Evolutionary conservation across 2,113 vertebrate genomes (phyloP).

Genomic region (Hemiscyllium ocellatum): DNA sequence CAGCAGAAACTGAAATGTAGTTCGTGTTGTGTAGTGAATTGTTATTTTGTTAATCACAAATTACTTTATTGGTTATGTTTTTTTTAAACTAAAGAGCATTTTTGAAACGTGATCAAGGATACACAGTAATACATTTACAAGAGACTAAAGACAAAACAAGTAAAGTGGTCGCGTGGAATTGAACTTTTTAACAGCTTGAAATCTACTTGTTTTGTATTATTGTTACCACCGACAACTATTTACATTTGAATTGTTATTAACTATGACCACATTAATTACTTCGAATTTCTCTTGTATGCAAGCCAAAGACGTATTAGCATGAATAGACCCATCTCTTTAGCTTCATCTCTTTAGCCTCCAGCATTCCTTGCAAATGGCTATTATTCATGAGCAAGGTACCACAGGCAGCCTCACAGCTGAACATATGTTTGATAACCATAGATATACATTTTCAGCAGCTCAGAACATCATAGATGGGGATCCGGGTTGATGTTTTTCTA

Average conservation of each 20-base stretch:
- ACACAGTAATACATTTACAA: not conserved
- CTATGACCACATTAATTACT: not conserved
- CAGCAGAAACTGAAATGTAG: not conserved
- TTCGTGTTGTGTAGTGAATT: not conserved
- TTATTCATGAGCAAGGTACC: not conserved
- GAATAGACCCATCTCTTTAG: not conserved
- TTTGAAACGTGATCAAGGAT: not conserved
- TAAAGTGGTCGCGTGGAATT: not conserved
- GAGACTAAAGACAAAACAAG: not conserved
- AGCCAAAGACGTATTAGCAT: not conserved
- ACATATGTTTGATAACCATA: not conserved
- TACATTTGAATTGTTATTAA: not conserved
- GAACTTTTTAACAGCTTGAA: not conserved
- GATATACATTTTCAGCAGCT: not conserved
- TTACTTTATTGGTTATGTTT: not conserved
- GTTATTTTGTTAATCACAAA: too few relatives aligned
- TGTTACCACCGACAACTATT: not conserved
- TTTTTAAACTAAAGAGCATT: not conserved
- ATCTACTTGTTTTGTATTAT: not conserved
- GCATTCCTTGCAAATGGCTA: not conserved
- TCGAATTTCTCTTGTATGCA: not conserved
- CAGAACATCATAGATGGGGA: not conserved
- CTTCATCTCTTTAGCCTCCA: not conserved
- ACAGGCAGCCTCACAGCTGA: not conserved
- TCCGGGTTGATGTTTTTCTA: not conserved